Conservation (phyloP, 2,888 invertebrate genomes). For the Leucania comma region DNA sequence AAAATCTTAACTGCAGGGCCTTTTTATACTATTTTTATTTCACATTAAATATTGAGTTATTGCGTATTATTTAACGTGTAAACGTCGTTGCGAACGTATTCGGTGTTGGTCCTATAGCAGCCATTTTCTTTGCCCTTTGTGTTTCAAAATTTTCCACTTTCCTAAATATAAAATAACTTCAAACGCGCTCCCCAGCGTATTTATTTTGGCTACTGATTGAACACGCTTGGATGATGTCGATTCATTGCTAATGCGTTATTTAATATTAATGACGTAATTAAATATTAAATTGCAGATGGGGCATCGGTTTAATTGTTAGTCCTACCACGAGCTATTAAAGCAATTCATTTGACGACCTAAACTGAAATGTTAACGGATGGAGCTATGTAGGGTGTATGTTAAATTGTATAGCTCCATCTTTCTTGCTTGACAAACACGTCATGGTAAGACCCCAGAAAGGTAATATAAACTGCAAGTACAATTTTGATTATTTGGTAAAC, state of each 20-base stretch:
- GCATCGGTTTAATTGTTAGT: not conserved
- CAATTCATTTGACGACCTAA: too few species aligned
- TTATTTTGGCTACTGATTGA: constrained; percentile 1
- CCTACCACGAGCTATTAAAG: too few species aligned
- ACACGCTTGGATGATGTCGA: constrained; percentile 2
- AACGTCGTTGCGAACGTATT: constrained; percentile 14
- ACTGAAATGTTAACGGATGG: too few species aligned
- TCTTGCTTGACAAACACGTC: too few species aligned
- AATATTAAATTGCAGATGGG: not conserved
- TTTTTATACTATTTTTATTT: constrained; percentile 65
- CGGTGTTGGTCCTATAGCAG: not conserved
- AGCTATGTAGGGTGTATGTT: too few species aligned
- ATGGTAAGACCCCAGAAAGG: too few species aligned
- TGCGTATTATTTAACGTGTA: constrained; percentile 53
- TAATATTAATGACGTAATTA: not conserved
- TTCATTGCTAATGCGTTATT: not conserved
- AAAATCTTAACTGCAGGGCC: constrained; percentile 62
- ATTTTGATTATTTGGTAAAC: not conserved
- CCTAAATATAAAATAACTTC: constrained; percentile 7
- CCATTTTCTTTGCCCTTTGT: not conserved
- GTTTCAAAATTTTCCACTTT: not conserved
- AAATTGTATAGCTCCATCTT: too few species aligned
- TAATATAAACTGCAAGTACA: too few species aligned
- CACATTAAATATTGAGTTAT: constrained; percentile 64
- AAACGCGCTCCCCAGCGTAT: not conserved